These are phyloP conservation scores for Lasiurus borealis DNA, from an alignment of 2,113 vertebrate species.

Conservation along the genomic window DNA sequence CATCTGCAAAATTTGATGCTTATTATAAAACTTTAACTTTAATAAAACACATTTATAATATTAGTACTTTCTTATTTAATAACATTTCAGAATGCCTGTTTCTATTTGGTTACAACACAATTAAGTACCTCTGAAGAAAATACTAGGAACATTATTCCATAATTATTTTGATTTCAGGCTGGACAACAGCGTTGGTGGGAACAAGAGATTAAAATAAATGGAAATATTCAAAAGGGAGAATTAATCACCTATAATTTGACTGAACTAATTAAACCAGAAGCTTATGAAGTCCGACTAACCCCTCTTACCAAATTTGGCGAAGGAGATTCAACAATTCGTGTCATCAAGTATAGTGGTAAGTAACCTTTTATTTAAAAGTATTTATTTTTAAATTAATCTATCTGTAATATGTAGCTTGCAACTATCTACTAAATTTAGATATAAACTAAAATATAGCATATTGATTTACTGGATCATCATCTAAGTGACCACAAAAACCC, in stretches of 20 bases:
- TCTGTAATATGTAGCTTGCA: not conserved
- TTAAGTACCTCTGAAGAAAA: not conserved
- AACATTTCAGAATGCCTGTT: not conserved
- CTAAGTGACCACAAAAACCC: not conserved
- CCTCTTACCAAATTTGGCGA: conserved; percentile 98
- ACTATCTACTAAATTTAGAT: not conserved
- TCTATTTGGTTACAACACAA: not conserved
- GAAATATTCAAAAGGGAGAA: conserved; percentile 95
- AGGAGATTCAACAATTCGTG: conserved; percentile 95
- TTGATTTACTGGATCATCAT: not conserved
- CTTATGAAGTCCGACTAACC: conserved; percentile 96
- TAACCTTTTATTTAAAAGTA: rapidly evolving
- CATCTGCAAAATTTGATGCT: not conserved
- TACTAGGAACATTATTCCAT: not conserved
- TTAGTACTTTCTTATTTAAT: not conserved
- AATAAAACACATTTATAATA: not conserved
- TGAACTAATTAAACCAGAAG: conserved; percentile 96
- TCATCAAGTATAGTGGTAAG: conserved; percentile 98
- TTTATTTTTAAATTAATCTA: not conserved
- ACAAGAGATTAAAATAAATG: conserved; percentile 96
- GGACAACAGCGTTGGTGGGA: conserved; percentile 99
- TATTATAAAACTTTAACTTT: not conserved
- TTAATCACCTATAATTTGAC: conserved; percentile 98
- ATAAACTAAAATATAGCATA: not conserved
- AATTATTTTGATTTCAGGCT: conserved; percentile 87